These are phyloP conservation scores for Malurus splendens DNA, from an alignment of 2,797 vertebrate genomes.

Conservation along the genomic window DNA sequence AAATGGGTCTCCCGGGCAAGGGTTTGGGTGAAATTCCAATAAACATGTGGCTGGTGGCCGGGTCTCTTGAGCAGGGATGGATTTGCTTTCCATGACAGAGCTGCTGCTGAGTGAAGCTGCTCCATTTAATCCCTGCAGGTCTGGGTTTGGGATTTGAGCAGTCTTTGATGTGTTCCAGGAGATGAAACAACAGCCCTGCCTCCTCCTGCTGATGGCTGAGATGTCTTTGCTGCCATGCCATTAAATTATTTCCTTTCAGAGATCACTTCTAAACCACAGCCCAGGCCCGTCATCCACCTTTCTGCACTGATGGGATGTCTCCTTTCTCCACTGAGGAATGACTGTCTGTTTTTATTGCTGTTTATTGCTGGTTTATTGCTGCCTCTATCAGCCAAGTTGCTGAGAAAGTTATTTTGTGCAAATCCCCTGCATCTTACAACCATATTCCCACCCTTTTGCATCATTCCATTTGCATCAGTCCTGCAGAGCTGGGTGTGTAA, in stretches of 20 bases:
- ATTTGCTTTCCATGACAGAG: neutral
- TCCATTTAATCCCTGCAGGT: neutral
- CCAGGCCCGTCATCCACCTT: neutral
- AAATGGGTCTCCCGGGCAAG: neutral
- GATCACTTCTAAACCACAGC: neutral
- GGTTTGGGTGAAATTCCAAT: neutral
- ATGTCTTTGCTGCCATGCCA: neutral
- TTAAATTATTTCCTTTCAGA: neutral
- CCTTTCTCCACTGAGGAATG: neutral
- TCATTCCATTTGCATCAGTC: neutral
- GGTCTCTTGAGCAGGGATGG: neutral
- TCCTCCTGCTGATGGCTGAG: neutral
- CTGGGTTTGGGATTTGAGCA: neutral
- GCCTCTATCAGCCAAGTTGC: neutral
- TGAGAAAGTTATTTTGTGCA: slow-evolving; percentile 7
- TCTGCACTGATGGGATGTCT: neutral
- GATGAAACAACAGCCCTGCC: neutral
- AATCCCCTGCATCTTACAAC: slow-evolving; percentile 2
- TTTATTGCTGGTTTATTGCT: neutral
- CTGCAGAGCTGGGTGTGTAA: neutral
- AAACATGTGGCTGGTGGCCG: neutral
- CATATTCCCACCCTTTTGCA: slow-evolving; percentile 5
- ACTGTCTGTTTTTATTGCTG: neutral
- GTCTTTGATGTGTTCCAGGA: neutral
- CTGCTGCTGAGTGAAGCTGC: neutral